Base-by-base conservation (phyloP, 2,113 vertebrate genomes). In the Halichoerus grypus region DNA sequence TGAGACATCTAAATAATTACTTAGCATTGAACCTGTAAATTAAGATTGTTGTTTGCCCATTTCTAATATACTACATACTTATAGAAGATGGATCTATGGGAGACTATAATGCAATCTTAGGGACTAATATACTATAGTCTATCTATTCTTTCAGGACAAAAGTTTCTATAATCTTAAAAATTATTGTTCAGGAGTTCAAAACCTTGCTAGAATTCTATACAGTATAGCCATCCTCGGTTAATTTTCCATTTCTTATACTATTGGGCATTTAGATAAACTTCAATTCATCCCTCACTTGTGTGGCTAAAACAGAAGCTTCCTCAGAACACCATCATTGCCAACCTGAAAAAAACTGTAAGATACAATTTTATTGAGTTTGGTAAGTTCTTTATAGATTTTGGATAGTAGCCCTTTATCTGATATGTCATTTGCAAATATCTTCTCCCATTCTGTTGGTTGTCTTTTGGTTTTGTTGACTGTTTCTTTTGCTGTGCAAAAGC, bases 181-280 rank as follows among this genome's bases (percentile, higher is more conserved):
- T 36, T 3, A 71, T 72, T 80, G 49, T 80, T 87, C 84, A 86
- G 51, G 39, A 96, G 82, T 72, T 74, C 26, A 71, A 87, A 94
- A 63, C 33, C 57, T 96, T 95, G 14, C 1, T 77, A 72, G 28
- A 67, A 53, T 67, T 16, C 24, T 36, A 16, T 65, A 90, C 76
- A 81, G n/a, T 22, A 87, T 81, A 88, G 39, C 77, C 22, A 36
- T 90, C 18, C 4, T 95, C 12, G 28, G 24, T 80, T 82, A 53
- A 28, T 88, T 98, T 98, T 97, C 63, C n/a, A 46, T 55, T 53
- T 95, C 1, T 86, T 94, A 49, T 42, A 69, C 79, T 83, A 94
- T 31, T 82, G 49, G 81, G 1, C 61, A 72, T 87, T 97, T 91
- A 24, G 24, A 57, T 53, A 96, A 94, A 94, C 3, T 96, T 19